These are phyloP conservation scores for Parambassis ranga DNA, from an alignment of 2,797 vertebrate species.

Conservation along the genomic window DNA sequence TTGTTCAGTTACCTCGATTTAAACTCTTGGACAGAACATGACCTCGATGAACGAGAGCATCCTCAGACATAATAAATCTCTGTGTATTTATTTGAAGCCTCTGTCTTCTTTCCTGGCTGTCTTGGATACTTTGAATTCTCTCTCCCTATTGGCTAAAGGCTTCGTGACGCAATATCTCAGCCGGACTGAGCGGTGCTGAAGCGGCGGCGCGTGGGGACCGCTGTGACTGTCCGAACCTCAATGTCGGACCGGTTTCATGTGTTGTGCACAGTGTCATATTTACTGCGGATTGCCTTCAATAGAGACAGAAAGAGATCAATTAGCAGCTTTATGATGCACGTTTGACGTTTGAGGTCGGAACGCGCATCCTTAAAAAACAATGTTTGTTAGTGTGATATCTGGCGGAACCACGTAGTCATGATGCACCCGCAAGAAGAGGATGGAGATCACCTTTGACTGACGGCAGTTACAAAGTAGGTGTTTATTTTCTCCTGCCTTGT, in stretches of 20 bases:
- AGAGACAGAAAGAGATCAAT: not conserved
- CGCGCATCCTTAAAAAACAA: not conserved
- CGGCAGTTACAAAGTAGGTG: conserved; percentile 33
- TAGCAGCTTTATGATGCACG: not conserved
- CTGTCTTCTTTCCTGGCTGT: conserved; percentile 3
- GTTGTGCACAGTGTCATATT: not conserved
- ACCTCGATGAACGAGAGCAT: no score
- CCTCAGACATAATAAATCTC: no score
- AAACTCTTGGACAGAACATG: no score
- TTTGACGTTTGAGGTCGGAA: conserved; percentile 9
- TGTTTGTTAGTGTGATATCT: conserved; percentile 33
- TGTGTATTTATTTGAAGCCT: not conserved
- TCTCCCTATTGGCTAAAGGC: conserved; percentile 49
- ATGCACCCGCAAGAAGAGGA: conserved; percentile 10
- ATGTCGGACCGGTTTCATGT: conserved; percentile 18
- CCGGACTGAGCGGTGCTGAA: conserved; percentile 20
- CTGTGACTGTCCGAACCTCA: conserved; percentile 16
- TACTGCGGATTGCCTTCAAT: not conserved
- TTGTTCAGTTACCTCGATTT: no score
- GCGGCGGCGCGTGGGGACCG: conserved; percentile 21
- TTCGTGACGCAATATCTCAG: conserved; percentile 41
- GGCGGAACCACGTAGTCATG: not conserved
- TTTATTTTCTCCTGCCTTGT: not conserved
- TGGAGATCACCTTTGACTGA: conserved; percentile 12
- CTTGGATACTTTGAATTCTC: conserved; percentile 14